These are phyloP conservation scores for Rhinoraja longicauda DNA, from an alignment of 2,797 vertebrate species.

Conservation along the genomic window DNA sequence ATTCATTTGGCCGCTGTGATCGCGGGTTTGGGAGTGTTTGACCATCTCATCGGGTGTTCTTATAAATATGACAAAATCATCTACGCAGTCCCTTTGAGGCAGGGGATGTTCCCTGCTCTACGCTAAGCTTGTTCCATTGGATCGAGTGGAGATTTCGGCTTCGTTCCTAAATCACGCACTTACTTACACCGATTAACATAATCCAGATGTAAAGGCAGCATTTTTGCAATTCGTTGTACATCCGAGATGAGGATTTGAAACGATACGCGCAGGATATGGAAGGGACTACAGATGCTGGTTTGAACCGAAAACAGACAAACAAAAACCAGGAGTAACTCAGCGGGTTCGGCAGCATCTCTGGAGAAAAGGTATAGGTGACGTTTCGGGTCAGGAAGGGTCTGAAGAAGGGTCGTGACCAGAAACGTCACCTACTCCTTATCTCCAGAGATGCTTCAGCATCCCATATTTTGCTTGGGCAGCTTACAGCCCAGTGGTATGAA, in stretches of 20 bases:
- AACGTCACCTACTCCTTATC: too few relatives aligned
- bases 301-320: too few relatives aligned
- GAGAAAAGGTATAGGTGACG: too few relatives aligned
- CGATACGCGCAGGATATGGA: neutral
- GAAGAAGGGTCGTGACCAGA: too few relatives aligned
- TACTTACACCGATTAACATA: neutral
- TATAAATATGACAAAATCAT: conserved; percentile 7
- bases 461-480: too few relatives aligned
- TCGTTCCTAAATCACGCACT: neutral
- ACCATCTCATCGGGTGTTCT: neutral
- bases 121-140: neutral
- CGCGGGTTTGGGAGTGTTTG: neutral
- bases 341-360: too few relatives aligned
- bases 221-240: neutral
- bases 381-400: too few relatives aligned
- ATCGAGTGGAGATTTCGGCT: neutral
- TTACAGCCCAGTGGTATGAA: too few relatives aligned
- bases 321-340: too few relatives aligned
- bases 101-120: neutral
- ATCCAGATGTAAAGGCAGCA: neutral
- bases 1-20: neutral
- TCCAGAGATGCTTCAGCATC: too few relatives aligned
- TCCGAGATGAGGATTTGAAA: neutral
- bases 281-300: too few relatives aligned
- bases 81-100: neutral